Evolutionary conservation across 2,888 invertebrate genomes (phyloP), one percentile per base, ranked within the genome.

Genomic region (Sylvicola cinctus): DNA sequence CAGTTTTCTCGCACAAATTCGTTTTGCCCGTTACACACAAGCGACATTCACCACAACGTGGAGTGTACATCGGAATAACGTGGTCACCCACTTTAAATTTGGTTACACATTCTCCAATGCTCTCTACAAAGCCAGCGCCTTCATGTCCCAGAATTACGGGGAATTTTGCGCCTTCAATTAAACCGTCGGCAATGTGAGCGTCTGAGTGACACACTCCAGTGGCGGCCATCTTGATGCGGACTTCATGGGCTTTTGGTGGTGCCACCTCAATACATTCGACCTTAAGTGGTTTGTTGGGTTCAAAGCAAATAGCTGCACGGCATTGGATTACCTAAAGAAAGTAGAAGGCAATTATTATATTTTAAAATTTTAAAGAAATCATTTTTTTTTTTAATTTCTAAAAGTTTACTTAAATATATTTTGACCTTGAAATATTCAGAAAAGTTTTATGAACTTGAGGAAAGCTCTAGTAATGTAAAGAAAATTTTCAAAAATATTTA

Each of bases 301-400:
- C 81, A 96, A 96, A 98, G 4, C 96, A 93, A 13, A 98, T 87
- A 2, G 95, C 96, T 15, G 98, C 98, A 50, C 70, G 71, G 56
- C 96, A 98, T 47, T 70, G 75, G 44, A 98, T 95, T 31, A 74
- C 68, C 77, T 80, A 54, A 25, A 60, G 61, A 42, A 50, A 28
- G 29, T 5, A 12, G 5, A 37, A 14, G 16, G 5, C 25, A 36
- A 20, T n/a, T n/a, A n/a, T n/a, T n/a, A n/a, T n/a, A n/a, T n/a
- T n/a, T n/a, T n/a, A n/a, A n/a, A n/a, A n/a, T n/a, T n/a, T n/a
- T n/a, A n/a, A n/a, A n/a, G n/a, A n/a, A n/a, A n/a, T n/a, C n/a
- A n/a, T n/a, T n/a, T n/a, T n/a, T n/a, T n/a, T n/a, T n/a, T n/a
- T n/a, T n/a, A n/a, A n/a, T n/a, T n/a, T n/a, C n/a, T n/a, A n/a